phyloP scores from a whole-genome alignment of 2,797 vertebrate species.

The Syndactyla subalaris region DNA sequence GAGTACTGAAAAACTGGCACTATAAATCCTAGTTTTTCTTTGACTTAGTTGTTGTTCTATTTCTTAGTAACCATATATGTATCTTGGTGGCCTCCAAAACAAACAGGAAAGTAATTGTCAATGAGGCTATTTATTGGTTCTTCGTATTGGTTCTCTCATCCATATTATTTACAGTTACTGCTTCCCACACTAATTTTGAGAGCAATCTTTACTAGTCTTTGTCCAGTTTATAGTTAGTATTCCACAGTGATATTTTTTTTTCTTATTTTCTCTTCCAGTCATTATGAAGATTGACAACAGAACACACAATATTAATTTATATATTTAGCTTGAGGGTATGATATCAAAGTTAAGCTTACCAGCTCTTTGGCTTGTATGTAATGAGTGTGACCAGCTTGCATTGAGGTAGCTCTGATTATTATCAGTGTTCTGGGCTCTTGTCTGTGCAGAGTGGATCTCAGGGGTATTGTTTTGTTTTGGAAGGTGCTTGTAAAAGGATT shows the following conservation, averaged over 20 bases:
- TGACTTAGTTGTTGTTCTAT: background rate
- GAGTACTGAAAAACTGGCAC: background rate
- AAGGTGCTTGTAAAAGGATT: slow-evolving; percentile 1
- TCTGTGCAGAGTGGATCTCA: background rate
- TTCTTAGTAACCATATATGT: background rate
- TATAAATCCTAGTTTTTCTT: background rate
- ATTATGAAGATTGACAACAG: background rate
- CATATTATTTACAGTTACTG: background rate
- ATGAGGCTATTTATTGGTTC: background rate
- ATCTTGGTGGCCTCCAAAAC: background rate
- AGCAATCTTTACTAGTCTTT: background rate
- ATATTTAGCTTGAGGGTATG: background rate
- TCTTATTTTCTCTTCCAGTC: background rate
- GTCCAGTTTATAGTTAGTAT: background rate
- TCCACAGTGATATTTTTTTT: background rate
- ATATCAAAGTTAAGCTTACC: background rate
- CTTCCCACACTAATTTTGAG: background rate
- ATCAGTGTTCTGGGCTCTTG: background rate
- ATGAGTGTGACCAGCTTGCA: background rate
- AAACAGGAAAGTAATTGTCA: background rate
- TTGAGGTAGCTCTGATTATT: background rate
- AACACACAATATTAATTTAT: background rate
- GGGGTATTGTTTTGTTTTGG: background rate
- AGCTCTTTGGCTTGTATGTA: background rate
- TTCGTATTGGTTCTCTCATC: background rate